These are phyloP conservation scores for Pavo muticus DNA, from an alignment of 2,113 vertebrate genomes.

Conservation along the genomic window DNA sequence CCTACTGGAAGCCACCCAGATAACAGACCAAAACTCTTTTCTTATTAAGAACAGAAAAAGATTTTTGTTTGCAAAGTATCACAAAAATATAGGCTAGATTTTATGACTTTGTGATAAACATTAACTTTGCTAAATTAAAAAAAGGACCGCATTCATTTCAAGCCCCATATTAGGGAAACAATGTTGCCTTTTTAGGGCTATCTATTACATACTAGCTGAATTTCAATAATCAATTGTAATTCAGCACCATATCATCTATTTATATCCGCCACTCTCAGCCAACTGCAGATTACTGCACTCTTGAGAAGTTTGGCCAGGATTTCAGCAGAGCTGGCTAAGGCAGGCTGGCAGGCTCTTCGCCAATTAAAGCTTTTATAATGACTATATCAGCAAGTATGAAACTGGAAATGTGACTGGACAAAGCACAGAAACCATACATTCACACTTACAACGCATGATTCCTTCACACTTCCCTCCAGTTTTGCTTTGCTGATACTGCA, in stretches of 20 bases:
- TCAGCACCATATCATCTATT: conserved; percentile 61
- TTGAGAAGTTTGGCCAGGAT: conserved; percentile 36
- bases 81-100: background rate
- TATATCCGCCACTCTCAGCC: background rate
- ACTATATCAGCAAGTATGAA: background rate
- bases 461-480: fast-evolving
- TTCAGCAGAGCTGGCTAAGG: conserved; percentile 45
- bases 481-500: background rate
- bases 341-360: background rate
- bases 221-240: conserved; percentile 55
- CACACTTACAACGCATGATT: background rate
- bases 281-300: conserved; percentile 36
- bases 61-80: background rate
- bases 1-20: background rate
- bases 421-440: background rate
- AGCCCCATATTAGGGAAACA: background rate
- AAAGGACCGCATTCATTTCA: background rate
- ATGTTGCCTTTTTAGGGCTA: conserved; percentile 21
- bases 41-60: background rate
- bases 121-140: conserved; percentile 2
- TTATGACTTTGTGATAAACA: background rate
- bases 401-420: conserved; percentile 3
- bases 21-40: background rate
- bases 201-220: conserved; percentile 25
- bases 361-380: conserved; percentile 30